Base-by-base conservation (phyloP, 2,113 vertebrate genomes). In the Lophotis ruficrista region DNA sequence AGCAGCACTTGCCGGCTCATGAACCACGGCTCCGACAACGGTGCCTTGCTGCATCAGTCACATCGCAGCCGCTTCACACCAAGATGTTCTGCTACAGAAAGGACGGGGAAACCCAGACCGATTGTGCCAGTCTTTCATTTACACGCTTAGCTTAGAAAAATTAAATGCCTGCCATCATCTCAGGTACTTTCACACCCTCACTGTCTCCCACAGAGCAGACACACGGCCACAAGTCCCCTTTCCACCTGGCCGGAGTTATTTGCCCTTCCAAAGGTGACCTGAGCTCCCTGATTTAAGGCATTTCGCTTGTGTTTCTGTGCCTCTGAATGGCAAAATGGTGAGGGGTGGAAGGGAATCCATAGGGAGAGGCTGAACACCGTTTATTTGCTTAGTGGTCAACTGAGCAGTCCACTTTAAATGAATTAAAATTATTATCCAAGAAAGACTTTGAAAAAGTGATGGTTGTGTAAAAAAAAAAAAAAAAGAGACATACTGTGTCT, bases 1-100 rank as follows among this genome's bases (percentile, higher is more conserved):
- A 27, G 69, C 64, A 48, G 91, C 14, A 2, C 37, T 24, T 18
- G 33, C 35, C 0, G 14, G 5, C 87, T 41, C 72, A 6, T 75
- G 91, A 78, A 71, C 87, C 93, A 37, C 4, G 18, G 69, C 90
- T 76, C 77, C 43, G 69, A 73, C 83, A 89, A 14, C 61, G 17
- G 50, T 16, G 80, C 81, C 89, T 93, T 5, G 86, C 93, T 89
- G 53, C 28, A 78, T 89, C 91, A 77, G 83, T 77, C 95, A 72
- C 89, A 89, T 65, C 94, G 37, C 87, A 87, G 94, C 94, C 69
- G 24, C 89, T 83, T 61, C 93, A 78, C 89, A 50, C 91, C 89
- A 33, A 96, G 91, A 68, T 21, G 78, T 65, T 94, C 94, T 70
- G 62, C 93, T 54, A 21, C 50, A 18, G 84, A 84, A 79, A 83